Evolutionary conservation across 2,797 vertebrate genomes (phyloP).

Genomic region (Pteropus rufus): DNA sequence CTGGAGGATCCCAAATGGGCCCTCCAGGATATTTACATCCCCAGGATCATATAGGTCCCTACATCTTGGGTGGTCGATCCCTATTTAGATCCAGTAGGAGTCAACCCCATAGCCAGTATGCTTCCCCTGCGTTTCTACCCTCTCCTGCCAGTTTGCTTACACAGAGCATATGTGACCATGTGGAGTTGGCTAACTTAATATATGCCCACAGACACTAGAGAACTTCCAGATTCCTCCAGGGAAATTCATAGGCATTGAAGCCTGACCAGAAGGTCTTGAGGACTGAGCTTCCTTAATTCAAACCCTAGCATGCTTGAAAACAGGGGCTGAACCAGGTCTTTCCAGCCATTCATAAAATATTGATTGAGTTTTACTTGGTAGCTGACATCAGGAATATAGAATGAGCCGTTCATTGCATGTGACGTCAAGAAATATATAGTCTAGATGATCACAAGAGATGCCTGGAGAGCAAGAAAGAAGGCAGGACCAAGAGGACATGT

Average conservation of each 20-base stretch:
- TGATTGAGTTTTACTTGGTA: neutral
- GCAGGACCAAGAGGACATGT: neutral
- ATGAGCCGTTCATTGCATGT: neutral
- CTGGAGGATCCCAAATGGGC: neutral
- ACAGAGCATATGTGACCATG: accelerated
- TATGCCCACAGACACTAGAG: neutral
- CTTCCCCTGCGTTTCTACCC: neutral
- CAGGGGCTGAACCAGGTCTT: neutral
- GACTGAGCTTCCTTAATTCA: slow-evolving; percentile 40
- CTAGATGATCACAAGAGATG: neutral
- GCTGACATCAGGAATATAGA: neutral
- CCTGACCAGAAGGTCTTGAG: neutral
- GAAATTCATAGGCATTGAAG: neutral
- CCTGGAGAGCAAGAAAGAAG: neutral
- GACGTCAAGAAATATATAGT: neutral
- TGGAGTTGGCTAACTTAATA: neutral
- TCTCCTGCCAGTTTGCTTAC: neutral
- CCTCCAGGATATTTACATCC: neutral
- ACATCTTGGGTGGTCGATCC: neutral
- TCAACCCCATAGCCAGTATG: neutral
- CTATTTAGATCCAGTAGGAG: neutral
- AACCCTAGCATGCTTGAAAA: slow-evolving; percentile 40
- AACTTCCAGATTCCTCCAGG: slow-evolving; percentile 8
- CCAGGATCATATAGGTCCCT: neutral
- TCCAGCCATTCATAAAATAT: neutral